phyloP scores from a whole-genome alignment of 2,888 invertebrate species.

The Lissonota sp. region DNA sequence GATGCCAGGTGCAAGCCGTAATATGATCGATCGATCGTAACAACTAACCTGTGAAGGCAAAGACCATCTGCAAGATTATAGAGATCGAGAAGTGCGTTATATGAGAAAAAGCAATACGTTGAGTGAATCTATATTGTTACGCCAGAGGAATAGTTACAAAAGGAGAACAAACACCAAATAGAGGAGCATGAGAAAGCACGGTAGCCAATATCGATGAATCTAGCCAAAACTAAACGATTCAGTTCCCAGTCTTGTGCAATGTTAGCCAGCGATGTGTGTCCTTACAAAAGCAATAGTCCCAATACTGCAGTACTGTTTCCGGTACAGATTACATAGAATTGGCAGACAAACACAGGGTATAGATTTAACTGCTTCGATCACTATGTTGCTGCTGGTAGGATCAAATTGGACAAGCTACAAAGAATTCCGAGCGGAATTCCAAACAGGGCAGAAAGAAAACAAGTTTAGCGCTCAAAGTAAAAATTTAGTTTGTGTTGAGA shows the following conservation, averaged over 20 bases:
- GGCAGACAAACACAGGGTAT: neutral
- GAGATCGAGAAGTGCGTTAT: neutral
- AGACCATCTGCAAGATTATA: conserved; percentile 5
- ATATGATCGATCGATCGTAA: conserved; percentile 26
- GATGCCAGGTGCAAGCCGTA: neutral
- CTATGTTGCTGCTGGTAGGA: too few species aligned
- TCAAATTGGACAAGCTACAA: too few species aligned
- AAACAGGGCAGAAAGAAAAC: too few species aligned
- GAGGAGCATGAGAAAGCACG: neutral
- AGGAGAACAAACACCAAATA: conserved; percentile 11
- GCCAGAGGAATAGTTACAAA: neutral
- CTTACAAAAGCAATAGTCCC: neutral
- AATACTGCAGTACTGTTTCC: neutral
- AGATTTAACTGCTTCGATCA: too few species aligned
- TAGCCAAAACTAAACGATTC: conserved; percentile 14
- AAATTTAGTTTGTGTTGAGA: too few species aligned
- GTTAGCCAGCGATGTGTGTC: neutral
- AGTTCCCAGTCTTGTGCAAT: conserved; percentile 2
- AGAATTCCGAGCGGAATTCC: too few species aligned
- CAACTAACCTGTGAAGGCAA: conserved; percentile 8
- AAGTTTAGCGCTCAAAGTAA: too few species aligned
- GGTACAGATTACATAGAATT: neutral
- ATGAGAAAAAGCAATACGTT: conserved; percentile 10
- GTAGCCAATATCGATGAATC: conserved; percentile 37
- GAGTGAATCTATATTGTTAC: neutral